A percentile compares a stretch with the other conserved stretches of the same genome.
phyloP scores from a whole-genome alignment of 2,797 vertebrate species.

The Acanthis flammea region DNA sequence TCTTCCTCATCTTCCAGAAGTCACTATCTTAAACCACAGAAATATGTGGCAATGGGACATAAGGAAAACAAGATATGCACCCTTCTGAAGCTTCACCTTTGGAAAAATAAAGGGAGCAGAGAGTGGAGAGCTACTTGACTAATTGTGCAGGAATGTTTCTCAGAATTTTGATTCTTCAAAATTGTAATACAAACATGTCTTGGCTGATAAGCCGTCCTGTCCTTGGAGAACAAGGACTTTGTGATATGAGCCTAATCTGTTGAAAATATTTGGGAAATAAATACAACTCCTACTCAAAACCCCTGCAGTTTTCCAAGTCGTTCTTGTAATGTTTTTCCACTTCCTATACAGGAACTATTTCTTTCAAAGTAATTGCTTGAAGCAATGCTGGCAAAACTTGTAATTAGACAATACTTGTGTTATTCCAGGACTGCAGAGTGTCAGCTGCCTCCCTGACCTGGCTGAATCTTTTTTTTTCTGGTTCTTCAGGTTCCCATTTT shows the following conservation, averaged over 20 bases:
- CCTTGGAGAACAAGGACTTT: neutral
- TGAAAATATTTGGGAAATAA: neutral
- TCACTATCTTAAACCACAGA: neutral
- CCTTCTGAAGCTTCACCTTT: neutral
- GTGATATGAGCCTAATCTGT: neutral
- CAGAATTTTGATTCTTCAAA: neutral
- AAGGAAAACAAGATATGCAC: rapidly evolving
- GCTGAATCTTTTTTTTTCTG: neutral
- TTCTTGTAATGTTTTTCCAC: neutral
- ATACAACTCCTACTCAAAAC: neutral
- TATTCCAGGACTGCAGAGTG: neutral
- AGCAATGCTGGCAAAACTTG: neutral
- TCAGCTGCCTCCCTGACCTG: neutral
- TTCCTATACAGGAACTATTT: neutral
- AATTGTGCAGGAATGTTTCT: neutral
- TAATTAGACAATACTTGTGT: rapidly evolving
- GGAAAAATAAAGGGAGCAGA: neutral
- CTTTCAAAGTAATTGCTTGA: neutral
- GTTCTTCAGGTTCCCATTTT: neutral
- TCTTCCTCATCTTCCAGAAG: neutral
- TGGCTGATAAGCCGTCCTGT: neutral
- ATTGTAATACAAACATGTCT: neutral
- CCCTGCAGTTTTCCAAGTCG: neutral
- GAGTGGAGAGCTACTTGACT: neutral
- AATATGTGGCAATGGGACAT: neutral